phyloP scores from a whole-genome alignment of 92 coral and sea anemone genomes.

The Scolanthus callimorphus region DNA sequence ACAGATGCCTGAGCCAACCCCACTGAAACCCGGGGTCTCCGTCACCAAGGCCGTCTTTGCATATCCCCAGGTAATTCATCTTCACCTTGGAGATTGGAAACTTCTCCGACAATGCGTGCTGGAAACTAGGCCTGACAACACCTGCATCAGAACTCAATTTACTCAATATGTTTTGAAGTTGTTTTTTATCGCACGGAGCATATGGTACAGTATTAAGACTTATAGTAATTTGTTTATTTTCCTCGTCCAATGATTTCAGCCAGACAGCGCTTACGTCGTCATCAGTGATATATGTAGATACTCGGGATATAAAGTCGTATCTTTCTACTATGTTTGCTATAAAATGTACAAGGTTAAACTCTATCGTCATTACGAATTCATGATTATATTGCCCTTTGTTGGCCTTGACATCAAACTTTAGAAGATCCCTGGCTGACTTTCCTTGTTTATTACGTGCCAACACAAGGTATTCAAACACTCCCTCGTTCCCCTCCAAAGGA shows the following conservation, averaged over 20 bases:
- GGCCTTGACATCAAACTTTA: conserved; percentile 38
- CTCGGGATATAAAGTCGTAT: conserved; percentile 33
- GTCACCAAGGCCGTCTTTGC: conserved; percentile 15
- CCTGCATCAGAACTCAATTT: conserved; percentile 38
- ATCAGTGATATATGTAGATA: conserved; percentile 35
- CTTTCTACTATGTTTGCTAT: conserved; percentile 37
- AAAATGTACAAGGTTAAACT: conserved; percentile 29
- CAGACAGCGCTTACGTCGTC: conserved; percentile 30
- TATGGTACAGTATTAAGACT: conserved; percentile 54
- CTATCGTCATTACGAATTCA: conserved; percentile 46
- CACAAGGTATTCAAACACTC: conserved; percentile 26
- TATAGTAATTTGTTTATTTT: conserved; percentile 25
- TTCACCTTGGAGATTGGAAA: conserved; percentile 39
- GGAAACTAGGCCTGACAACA: conserved; percentile 28
- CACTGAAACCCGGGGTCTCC: conserved; percentile 45
- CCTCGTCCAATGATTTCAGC: conserved; percentile 49
- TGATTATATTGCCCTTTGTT: conserved; percentile 40
- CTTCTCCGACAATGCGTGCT: conserved; percentile 38
- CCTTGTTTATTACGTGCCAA: conserved; percentile 23
- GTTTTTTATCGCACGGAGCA: conserved; percentile 46
- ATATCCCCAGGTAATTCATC: conserved; percentile 54
- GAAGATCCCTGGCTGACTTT: conserved; percentile 8
- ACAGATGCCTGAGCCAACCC: conserved; percentile 61
- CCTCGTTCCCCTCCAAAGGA: conserved; percentile 55
- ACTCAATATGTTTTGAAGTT: conserved; percentile 8